phyloP scores from a whole-genome alignment of 2,797 vertebrate genomes.

The Hemibagrus guttatus region DNA sequence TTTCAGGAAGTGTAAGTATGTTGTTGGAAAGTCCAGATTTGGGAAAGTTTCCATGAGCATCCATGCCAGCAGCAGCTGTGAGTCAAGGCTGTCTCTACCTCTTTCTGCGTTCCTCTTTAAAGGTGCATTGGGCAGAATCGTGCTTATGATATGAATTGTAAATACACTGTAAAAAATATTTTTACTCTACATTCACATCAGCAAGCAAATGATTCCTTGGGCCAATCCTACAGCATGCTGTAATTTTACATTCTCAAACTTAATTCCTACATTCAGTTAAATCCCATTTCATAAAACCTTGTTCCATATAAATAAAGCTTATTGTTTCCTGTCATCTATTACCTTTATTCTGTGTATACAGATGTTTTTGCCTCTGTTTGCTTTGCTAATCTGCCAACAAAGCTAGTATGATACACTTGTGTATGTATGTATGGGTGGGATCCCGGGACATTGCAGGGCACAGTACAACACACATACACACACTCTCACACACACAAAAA shows the following conservation, averaged over 20 bases:
- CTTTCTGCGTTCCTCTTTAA: background rate
- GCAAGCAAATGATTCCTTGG: background rate
- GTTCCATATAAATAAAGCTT: no score
- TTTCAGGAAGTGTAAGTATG: constrained; percentile 53
- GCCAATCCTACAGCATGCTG: background rate
- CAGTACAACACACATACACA: background rate
- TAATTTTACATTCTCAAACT: background rate
- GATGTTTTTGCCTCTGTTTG: background rate
- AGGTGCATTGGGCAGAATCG: background rate
- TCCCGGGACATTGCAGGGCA: background rate
- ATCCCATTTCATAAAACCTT: background rate
- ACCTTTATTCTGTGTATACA: no score
- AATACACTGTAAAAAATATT: no score
- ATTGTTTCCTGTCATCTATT: no score
- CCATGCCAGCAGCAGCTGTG: constrained; percentile 31
- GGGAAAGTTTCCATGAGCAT: constrained; percentile 37
- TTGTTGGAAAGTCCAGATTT: constrained; percentile 44
- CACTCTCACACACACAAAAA: no score
- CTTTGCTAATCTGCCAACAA: background rate
- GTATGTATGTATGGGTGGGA: no score
- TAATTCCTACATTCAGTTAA: background rate
- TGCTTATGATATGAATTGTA: background rate
- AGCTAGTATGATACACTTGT: no score
- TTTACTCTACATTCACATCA: background rate
- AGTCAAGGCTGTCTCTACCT: constrained; percentile 25